Base-by-base conservation (phyloP, 2,113 vertebrate species). In the Cygnus buccinator region DNA sequence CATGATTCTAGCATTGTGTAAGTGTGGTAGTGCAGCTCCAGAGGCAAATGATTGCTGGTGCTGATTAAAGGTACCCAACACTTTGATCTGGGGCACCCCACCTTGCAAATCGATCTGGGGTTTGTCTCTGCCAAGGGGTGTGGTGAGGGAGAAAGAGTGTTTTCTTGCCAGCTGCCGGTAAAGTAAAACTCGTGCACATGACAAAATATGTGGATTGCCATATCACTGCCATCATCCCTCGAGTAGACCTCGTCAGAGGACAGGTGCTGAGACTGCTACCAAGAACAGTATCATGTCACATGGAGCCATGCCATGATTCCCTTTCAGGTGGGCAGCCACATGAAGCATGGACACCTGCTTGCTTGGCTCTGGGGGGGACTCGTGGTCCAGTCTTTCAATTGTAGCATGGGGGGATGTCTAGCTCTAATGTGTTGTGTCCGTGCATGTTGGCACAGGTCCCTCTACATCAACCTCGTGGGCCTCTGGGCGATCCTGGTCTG, bases 381-480 rank as follows among this genome's bases (percentile, higher is more conserved):
- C 31, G 28, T 7, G 8, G 12, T 52, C 37, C 52, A 65, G 9
- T 15, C 29, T 23, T 12, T n/a, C 23, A 52, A 25, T 18, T 63
- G 17, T 31, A 55, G 48, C 50, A 21, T 55, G 62, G 39, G 3
- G 4, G 28, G 61, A 37, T 2, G 1, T 25, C 1, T 3, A 65
- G 26, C 21, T 72, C 75, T 83, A 31, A 90, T 7, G 5, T 23
- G 22, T 31, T 33, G 11, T 43, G 67, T 95, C 26, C 3, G 31
- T 79, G 11, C 10, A 16, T 87, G 19, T 54, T 52, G 80, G 15
- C 80, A 28, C 93, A 99, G 99, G 96, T 98, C 99, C 58, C 98
- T 99, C 91, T 99, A 99, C 91, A 87, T 99, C 93, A 99, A 99
- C 93, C 97, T 99, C 18, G 2, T 99, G 65, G 99, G 99, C n/a